A percentile compares a stretch with the other conserved stretches of the same genome.
Evolutionary conservation across 2,888 invertebrate genomes (phyloP).

Genomic region (Diaphora mendica): DNA sequence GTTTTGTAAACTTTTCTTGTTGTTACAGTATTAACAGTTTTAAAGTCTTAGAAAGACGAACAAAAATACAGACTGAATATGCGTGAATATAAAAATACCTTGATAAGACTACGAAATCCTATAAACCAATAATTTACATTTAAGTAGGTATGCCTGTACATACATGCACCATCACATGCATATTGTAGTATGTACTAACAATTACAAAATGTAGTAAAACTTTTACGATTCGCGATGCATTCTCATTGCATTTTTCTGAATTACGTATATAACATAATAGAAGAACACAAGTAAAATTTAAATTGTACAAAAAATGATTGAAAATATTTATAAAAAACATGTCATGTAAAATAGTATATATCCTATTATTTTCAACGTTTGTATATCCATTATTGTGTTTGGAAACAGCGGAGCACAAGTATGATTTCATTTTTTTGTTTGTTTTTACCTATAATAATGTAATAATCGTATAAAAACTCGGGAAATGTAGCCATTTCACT

Average conservation of each 20-base stretch:
- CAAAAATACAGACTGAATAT: neutral
- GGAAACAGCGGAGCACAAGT: neutral
- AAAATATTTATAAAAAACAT: conserved; percentile 6
- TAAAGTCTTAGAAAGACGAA: too few relatives aligned
- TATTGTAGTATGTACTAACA: neutral
- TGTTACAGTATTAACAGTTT: too few relatives aligned
- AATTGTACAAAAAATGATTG: conserved; percentile 3
- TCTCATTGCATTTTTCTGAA: neutral
- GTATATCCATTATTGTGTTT: neutral
- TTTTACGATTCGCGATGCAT: conserved; percentile 8
- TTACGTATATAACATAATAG: neutral
- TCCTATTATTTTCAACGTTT: conserved; percentile 1
- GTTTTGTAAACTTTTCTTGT: too few relatives aligned
- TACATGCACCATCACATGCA: neutral
- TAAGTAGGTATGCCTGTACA: neutral
- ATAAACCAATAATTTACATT: too few relatives aligned
- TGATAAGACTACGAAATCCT: too few relatives aligned
- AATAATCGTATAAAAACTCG: neutral
- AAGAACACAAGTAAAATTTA: neutral
- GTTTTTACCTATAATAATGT: neutral
- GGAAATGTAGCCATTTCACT: too few relatives aligned
- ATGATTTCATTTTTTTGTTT: neutral
- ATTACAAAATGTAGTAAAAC: conserved; percentile 3
- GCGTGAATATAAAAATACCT: neutral
- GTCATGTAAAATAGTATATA: conserved; percentile 6